Evolutionary conservation across 2,888 invertebrate species (phyloP).

Genomic region (Tachystola acroxantha): DNA sequence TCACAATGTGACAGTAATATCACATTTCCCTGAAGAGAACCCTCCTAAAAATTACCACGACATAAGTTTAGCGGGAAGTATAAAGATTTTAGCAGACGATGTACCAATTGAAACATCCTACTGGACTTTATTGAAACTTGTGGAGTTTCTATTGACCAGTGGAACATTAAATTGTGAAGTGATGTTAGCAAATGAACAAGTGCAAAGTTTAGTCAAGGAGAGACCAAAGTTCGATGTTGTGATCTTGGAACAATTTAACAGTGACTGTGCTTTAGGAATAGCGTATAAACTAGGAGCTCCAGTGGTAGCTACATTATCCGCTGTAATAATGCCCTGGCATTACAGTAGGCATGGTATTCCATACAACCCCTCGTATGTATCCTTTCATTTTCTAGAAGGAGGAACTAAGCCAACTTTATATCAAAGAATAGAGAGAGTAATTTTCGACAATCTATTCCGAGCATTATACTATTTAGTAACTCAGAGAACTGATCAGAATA

Average conservation of each 20-base stretch:
- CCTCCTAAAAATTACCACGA: slow-evolving; percentile 77
- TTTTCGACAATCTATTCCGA: slow-evolving; percentile 46
- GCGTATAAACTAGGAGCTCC: slow-evolving; percentile 81
- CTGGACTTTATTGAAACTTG: not conserved
- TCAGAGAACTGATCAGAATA: slow-evolving; percentile 44
- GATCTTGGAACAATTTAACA: slow-evolving; percentile 84
- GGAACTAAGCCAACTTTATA: slow-evolving; percentile 53
- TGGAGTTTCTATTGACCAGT: not conserved
- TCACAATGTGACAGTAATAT: slow-evolving; percentile 82
- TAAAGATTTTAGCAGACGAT: slow-evolving; percentile 35
- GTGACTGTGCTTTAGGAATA: slow-evolving; percentile 83
- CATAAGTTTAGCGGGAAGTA: slow-evolving; percentile 62
- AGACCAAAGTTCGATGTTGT: slow-evolving; percentile 81
- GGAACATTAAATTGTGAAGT: slow-evolving; percentile 51
- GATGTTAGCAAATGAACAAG: slow-evolving; percentile 44
- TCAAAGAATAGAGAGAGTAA: slow-evolving; percentile 49
- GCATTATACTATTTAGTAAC: slow-evolving; percentile 32
- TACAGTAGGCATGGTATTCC: slow-evolving; percentile 76
- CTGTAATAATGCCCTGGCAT: slow-evolving; percentile 80
- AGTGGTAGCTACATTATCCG: slow-evolving; percentile 76
- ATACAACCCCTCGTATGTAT: slow-evolving; percentile 77
- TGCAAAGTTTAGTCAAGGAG: slow-evolving; percentile 49
- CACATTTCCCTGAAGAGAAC: slow-evolving; percentile 77
- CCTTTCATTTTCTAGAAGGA: slow-evolving; percentile 69
- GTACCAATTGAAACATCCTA: slow-evolving; percentile 33